These are phyloP conservation scores for Acronicta aceris DNA, from an alignment of 2,888 invertebrate species.

Conservation along the genomic window DNA sequence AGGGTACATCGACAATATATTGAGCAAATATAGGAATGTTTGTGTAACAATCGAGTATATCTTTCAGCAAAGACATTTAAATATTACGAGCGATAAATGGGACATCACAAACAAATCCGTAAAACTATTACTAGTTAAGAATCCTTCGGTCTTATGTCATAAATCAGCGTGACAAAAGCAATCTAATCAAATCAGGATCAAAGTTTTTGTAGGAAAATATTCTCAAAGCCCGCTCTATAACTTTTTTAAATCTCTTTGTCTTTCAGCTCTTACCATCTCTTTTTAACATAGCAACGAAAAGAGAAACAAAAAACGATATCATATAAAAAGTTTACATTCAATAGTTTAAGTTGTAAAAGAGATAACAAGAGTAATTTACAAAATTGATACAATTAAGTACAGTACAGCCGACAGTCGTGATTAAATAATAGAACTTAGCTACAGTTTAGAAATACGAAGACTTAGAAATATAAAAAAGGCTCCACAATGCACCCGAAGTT, in stretches of 20 bases:
- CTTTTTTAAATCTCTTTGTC: no score
- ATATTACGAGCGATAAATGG: no score
- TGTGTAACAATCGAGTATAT: conserved; percentile 53
- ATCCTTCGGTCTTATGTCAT: no score
- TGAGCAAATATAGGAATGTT: conserved; percentile 69
- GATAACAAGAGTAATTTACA: conserved; percentile 38
- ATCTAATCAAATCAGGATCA: no score
- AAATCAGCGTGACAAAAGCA: no score
- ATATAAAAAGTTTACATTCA: conserved; percentile 20
- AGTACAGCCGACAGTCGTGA: conserved; percentile 55
- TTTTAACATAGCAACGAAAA: conserved; percentile 38
- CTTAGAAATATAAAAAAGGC: conserved; percentile 58
- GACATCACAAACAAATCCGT: no score
- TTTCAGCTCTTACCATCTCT: conserved; percentile 44
- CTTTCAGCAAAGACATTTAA: conserved; percentile 3
- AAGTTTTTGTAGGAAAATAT: no score
- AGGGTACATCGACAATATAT: conserved; percentile 59
- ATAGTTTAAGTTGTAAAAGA: conserved; percentile 29
- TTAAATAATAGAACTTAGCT: conserved; percentile 61
- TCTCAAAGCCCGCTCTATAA: no score
- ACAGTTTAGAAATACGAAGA: conserved; percentile 59
- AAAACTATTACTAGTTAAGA: no score
- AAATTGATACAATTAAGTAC: conserved; percentile 47
- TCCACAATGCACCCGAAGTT: conserved; percentile 81
- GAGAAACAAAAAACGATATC: conserved; percentile 23